These are phyloP conservation scores for Microcaecilia unicolor DNA, from an alignment of 2,797 vertebrate species.

Conservation along the genomic window DNA sequence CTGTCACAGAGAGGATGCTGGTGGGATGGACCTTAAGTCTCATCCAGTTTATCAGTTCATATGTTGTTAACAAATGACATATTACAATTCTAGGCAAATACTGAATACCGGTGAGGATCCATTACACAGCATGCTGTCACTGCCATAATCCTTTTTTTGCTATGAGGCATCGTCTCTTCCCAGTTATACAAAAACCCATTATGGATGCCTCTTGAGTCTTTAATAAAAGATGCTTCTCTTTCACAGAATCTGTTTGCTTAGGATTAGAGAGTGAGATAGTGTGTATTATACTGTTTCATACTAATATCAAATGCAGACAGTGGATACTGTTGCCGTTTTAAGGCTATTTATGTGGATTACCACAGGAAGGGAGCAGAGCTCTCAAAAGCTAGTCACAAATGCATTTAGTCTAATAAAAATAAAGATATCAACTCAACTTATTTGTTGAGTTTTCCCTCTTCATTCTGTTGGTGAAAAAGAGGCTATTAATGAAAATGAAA, in stretches of 20 bases:
- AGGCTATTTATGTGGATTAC: neutral
- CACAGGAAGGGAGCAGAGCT: neutral
- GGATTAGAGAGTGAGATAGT: neutral
- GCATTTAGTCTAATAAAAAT: too few species aligned
- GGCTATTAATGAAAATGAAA: too few species aligned
- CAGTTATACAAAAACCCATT: slow-evolving; percentile 5
- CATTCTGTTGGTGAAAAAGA: too few species aligned
- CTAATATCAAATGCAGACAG: neutral
- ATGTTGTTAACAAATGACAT: rapidly evolving
- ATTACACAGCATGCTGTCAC: neutral
- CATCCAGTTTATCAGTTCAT: too few species aligned
- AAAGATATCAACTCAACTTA: too few species aligned
- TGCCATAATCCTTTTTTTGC: neutral
- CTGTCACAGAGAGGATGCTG: too few species aligned
- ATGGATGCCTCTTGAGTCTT: neutral
- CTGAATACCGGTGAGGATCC: neutral
- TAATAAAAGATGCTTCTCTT: neutral
- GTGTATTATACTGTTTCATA: neutral
- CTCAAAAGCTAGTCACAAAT: too few species aligned
- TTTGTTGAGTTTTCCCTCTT: too few species aligned
- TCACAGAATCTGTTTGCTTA: slow-evolving; percentile 1
- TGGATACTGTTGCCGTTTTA: too few species aligned
- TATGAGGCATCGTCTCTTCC: neutral
- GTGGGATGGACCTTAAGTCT: too few species aligned
- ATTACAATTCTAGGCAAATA: neutral